Evolutionary conservation across 2,113 vertebrate species (phyloP), one percentile per base, ranked within the genome.

Genomic region (Aegotheles bennettii): DNA sequence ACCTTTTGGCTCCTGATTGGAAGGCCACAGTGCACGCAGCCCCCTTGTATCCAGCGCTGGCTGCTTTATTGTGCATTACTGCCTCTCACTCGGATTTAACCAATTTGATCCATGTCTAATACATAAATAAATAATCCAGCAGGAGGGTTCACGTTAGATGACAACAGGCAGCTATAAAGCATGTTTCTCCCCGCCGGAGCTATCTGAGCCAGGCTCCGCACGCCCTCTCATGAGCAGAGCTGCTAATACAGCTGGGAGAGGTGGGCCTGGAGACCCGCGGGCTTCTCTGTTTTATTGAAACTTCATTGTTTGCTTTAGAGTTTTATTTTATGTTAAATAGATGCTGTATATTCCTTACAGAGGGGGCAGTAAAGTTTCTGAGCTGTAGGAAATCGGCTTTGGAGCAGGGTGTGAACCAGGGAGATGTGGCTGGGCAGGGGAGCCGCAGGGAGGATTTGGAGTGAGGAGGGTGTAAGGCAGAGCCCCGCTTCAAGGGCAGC

Each of bases 121-220:
- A 90, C 95, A 95, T 97, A 96, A 97, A 96, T 97, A 97, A 97
- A 97, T 97, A 97, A 97, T 97, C 95, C 79, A 84, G 96, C 89
- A 87, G 92, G 92, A 96, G 73, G 61, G 94, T 86, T 94, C 94
- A 86, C 14, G 28, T 25, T 91, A 86, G 95, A 93, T 96, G 94
- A 97, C 95, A 97, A 95, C 71, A 92, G 70, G 82, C 94, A 1
- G 92, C 95, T 93, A 84, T 95, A 95, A 96, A 97, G 67, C 90
- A 89, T 80, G 25, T 87, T 95, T 91, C 84, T 81, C 78, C 75
- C 65, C 5, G 9, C 76, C 4, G 13, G 73, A 96, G 94, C 67
- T 83, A 95, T 96, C 89, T 96, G 96, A 96, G 80, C 95, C 29
- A 6, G 90, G 89, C 96, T 96, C 97, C 67, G 90, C 93, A 96